phyloP scores from a whole-genome alignment of 2,888 invertebrate species.

The Anaspis maculata region DNA sequence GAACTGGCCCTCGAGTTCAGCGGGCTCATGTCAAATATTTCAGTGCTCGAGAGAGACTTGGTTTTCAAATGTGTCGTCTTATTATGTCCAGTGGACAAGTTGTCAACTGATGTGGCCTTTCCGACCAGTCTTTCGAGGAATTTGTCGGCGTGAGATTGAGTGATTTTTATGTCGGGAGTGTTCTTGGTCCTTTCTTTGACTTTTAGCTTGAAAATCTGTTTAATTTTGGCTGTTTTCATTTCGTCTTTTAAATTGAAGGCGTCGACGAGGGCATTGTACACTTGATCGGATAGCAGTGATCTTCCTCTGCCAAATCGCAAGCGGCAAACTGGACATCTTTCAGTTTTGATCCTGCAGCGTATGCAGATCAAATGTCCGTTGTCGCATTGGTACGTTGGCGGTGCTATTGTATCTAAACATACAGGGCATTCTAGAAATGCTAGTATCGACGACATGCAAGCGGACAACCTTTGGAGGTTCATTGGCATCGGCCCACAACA shows the following conservation, averaged over 20 bases:
- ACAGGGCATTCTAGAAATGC: slow-evolving; percentile 55
- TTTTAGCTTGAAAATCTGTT: slow-evolving; percentile 43
- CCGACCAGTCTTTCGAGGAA: slow-evolving; percentile 44
- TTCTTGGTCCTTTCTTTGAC: slow-evolving; percentile 24
- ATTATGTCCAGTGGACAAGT: no score
- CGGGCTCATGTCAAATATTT: slow-evolving; percentile 38
- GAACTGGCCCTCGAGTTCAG: slow-evolving; percentile 29
- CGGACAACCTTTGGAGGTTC: slow-evolving; percentile 46
- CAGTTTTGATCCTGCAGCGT: slow-evolving; percentile 51
- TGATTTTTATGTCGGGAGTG: slow-evolving; percentile 36
- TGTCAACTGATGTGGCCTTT: slow-evolving; percentile 46
- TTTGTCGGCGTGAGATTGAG: slow-evolving; percentile 43
- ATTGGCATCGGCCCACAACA: slow-evolving; percentile 51
- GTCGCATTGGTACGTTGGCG: slow-evolving; percentile 57
- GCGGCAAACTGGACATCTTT: slow-evolving; percentile 56
- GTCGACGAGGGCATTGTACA: slow-evolving; percentile 45
- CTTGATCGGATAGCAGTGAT: slow-evolving; percentile 48
- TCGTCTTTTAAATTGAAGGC: slow-evolving; percentile 44
- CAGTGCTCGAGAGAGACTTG: slow-evolving; percentile 43
- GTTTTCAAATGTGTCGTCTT: slow-evolving; percentile 31
- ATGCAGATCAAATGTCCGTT: slow-evolving; percentile 58
- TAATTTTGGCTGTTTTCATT: slow-evolving; percentile 36
- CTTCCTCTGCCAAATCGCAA: slow-evolving; percentile 46
- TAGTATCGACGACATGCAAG: slow-evolving; percentile 46
- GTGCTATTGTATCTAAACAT: slow-evolving; percentile 53